These are phyloP conservation scores for Leucoraja ocellata DNA, from an alignment of 2,797 vertebrate genomes.

Conservation along the genomic window DNA sequence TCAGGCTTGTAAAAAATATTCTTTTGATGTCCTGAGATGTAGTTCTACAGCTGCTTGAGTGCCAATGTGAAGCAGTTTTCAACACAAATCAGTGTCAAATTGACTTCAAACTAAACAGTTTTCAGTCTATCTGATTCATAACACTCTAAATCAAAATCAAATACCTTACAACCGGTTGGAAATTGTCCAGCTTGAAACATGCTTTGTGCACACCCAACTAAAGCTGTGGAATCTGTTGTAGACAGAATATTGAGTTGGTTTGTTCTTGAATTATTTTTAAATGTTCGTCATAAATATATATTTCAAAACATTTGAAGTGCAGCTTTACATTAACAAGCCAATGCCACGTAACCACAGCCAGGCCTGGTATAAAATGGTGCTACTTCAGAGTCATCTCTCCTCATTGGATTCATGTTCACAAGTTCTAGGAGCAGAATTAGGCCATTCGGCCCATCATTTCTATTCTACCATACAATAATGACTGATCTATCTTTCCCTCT, in stretches of 20 bases:
- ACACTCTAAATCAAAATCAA: neutral
- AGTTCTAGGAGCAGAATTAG: no score
- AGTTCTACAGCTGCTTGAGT: no score
- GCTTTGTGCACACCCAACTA: no score
- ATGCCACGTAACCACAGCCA: neutral
- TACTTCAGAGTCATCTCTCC: no score
- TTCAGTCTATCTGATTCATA: neutral
- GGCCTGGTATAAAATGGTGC: neutral
- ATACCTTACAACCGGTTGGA: neutral
- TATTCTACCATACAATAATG: no score
- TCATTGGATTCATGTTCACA: no score
- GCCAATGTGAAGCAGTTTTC: neutral
- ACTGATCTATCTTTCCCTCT: no score
- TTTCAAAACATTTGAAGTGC: neutral
- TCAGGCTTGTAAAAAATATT: neutral
- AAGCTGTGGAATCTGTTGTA: neutral
- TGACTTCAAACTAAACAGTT: neutral
- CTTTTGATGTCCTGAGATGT: neutral
- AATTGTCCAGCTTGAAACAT: neutral
- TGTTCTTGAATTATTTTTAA: neutral
- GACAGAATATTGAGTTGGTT: neutral
- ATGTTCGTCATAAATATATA: neutral
- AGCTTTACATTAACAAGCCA: neutral
- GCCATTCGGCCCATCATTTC: no score
- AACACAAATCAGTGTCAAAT: neutral